Conservation (phyloP, 2,113 vertebrate genomes). For the Accipiter virgatus region DNA sequence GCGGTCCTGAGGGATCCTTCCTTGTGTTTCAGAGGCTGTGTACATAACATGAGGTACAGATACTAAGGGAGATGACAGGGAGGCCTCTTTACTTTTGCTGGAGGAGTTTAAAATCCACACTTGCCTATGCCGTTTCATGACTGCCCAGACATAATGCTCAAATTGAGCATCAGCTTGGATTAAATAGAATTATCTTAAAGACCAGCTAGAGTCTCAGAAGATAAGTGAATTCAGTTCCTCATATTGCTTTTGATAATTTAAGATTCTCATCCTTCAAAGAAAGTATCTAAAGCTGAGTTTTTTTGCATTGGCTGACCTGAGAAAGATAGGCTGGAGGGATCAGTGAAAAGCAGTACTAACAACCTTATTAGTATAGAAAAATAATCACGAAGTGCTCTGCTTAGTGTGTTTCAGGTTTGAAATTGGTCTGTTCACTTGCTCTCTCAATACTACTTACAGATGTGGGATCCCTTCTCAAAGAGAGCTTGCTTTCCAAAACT, state of each 20-base stretch:
- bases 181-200: neutral
- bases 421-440: neutral
- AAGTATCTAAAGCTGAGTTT: neutral
- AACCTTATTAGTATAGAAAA: neutral
- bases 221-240: neutral
- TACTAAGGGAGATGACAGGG: neutral
- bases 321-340: neutral
- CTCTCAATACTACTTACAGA: neutral
- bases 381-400: neutral
- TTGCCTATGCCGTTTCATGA: accelerated
- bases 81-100: neutral
- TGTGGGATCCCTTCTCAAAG: neutral
- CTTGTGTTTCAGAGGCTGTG: neutral
- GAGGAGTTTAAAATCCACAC: neutral
- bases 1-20: accelerated
- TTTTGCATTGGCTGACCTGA: neutral
- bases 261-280: neutral
- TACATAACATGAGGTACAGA: neutral
- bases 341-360: neutral
- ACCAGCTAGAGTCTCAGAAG: neutral
- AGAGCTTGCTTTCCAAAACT: neutral
- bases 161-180: neutral
- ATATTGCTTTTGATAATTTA: neutral
- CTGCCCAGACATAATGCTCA: neutral
- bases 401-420: neutral